phyloP scores from a whole-genome alignment of 2,888 invertebrate genomes.

The Dendrolimus houi region DNA sequence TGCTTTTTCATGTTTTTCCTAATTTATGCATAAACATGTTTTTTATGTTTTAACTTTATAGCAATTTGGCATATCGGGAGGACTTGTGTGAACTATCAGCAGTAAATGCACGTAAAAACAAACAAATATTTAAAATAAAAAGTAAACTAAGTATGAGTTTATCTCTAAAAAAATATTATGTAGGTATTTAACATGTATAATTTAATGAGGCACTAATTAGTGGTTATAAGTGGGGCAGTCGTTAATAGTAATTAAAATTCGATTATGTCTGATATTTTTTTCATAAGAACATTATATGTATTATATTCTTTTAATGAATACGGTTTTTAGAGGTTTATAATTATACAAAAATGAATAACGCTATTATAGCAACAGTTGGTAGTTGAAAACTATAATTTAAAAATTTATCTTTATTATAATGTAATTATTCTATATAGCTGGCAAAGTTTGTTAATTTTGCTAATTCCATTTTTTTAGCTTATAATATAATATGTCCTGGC shows the following conservation, averaged over 20 bases:
- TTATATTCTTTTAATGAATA: background rate
- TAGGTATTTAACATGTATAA: slow-evolving; percentile 8
- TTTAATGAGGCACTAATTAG: slow-evolving; percentile 18
- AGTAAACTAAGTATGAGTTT: too few species aligned
- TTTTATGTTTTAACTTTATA: too few species aligned
- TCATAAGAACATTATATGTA: background rate
- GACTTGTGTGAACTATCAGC: too few species aligned
- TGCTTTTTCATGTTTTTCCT: too few species aligned
- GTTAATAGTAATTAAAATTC: background rate
- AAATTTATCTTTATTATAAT: background rate
- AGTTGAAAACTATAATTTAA: background rate
- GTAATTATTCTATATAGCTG: background rate
- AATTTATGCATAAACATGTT: too few species aligned
- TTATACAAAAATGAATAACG: background rate
- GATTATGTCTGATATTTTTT: slow-evolving; percentile 1
- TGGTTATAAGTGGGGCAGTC: slow-evolving; percentile 6
- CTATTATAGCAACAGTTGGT: background rate
- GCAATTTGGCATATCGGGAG: too few species aligned
- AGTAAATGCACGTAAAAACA: too few species aligned
- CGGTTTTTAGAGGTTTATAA: background rate
- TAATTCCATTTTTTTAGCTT: background rate
- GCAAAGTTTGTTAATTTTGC: background rate
- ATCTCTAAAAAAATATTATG: too few species aligned
- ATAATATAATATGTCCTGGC: too few species aligned
- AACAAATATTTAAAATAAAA: too few species aligned